Evolutionary conservation across 1,140 invertebrate genomes (phyloP), one percentile per base, ranked within the genome.

Genomic region (Tribolium castaneum): DNA sequence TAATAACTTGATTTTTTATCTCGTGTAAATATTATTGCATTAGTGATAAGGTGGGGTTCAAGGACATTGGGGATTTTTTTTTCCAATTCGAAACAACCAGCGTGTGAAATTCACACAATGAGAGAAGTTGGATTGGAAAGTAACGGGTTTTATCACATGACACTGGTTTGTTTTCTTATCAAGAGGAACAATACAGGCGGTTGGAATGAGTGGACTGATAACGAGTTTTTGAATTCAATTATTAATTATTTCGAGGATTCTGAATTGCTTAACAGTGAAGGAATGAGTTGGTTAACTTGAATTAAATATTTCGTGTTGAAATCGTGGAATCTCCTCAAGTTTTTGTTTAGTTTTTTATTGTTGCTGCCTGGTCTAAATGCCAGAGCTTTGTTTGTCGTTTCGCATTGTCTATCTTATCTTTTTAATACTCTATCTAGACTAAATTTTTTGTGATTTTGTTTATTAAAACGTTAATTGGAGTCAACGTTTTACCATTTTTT

Each of bases 1-100:
- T n/a, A n/a, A n/a, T n/a, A n/a, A n/a, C n/a, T n/a, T n/a, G 30
- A 66, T 66, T 66, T 66, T 66, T 66, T 66, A 52, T 59, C 54
- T 30, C 7, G 10, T 25, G 16, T 66, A 35, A 66, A 25, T 66
- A 66, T 66, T 66, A 66, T 66, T 66, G 59, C 59, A 66, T 35
- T n/a, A 30, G 30, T 66, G 59, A 66, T 66, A 66, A 66, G 19
- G 19, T 19, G 19, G 59, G 59, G 59, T 66, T 66, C 59, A 66
- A 66, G 59, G 59, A 25, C 54, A 10, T 59, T 25, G 19, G 7
- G 16, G 19, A 25, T 9, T 22, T 22, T 59, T 59, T n/a, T n/a
- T n/a, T n/a, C 16, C 4, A 14, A 59, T n/a, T 59, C 9, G 16
- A 25, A 59, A 59, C 54, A 59, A 25, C 19, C 52, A 30, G 25